Base-by-base conservation (phyloP, 2,113 vertebrate species). In the Willisornis vidua region DNA sequence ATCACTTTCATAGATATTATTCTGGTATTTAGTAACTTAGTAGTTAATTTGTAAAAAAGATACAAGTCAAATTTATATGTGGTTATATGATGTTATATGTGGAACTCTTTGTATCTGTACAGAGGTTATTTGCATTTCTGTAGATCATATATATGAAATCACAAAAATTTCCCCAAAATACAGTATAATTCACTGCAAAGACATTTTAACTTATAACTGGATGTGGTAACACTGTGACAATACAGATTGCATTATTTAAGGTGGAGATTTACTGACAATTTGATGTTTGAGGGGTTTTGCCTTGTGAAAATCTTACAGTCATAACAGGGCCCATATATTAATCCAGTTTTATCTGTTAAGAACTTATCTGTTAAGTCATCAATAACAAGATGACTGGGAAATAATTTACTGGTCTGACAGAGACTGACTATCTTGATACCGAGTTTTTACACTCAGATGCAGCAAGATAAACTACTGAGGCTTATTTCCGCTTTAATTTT, bases 361-460 rank as follows among this genome's bases (percentile, higher is more conserved):
- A 75, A 74, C 85, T 37, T 37, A 37, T 37, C 37, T 37, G 37
- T 37, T 37, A 37, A 37, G 37, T 37, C 37, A 37, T 37, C 37
- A 86, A 73, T 66, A 80, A 46, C 5, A 6, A 73, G 46, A 58
- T 86, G 75, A 90, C 63, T 72, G 31, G 46, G 35, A 92, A 94
- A 83, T 76, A 76, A 79, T 71, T 72, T 66, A 73, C 31, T 91
- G 31, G 37, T 94, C 52, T 95, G 91, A 93, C 89, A 94, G 68
- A 94, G 81, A 94, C 68, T 78, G 52, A 89, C 29, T 71, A 67
- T 33, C 33, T 87, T 85, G 87, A 85, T 51, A 89, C 0, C 48
- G 59, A 71, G 65, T 77, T 93, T 83, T 33, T 7, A 35, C 81
- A 77, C n/a, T 94, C 48, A 91, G 68, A 75, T 83, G 43, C 23